Evolutionary conservation across 2,797 vertebrate species (phyloP), one percentile per base, ranked within the genome.

Genomic region (Pitangus sulphuratus): DNA sequence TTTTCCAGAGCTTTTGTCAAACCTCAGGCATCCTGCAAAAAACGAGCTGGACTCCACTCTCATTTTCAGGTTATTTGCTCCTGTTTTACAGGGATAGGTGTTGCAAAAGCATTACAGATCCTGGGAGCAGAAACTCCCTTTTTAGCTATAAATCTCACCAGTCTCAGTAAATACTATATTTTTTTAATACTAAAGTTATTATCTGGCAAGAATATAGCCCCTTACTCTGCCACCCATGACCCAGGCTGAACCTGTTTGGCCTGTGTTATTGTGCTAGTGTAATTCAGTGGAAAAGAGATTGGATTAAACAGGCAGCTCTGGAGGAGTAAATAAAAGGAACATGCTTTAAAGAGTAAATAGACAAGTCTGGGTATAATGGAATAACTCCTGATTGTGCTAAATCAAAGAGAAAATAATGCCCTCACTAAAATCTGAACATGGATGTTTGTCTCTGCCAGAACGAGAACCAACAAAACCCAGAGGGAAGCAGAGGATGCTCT

Each of bases 211-310:
- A 78, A 57, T 81, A 94, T 37, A 57, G 28, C 16, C 61, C 58
- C 72, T 74, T 91, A 56, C 37, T 66, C 71, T 56, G 83, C 64
- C 44, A 77, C 26, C 18, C 45, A 0, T 85, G 90, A 90, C 89
- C 92, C 87, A 94, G 53, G 71, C 87, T 96, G 94, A 93, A 95
- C 90, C 91, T 93, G 88, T 95, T 87, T 95, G 91, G 81, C 85
- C 89, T 77, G 54, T 58, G 76, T 93, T 87, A 95, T 96, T 97
- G 94, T 97, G 78, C 81, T 77, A 19, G 92, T 93, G 91, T 94
- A 95, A 96, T 97, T 96, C 92, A 81, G 87, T 95, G 94, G 95
- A 97, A 97, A 96, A 95, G 75, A 95, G 90, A 95, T 88, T 89
- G 91, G 96, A 95, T 96, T 96, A 96, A 95, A 87, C 71, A 65